A percentile compares a stretch with the other conserved stretches of the same genome.
Conservation (phyloP, 2,797 vertebrate genomes). For the Balearica regulorum region DNA sequence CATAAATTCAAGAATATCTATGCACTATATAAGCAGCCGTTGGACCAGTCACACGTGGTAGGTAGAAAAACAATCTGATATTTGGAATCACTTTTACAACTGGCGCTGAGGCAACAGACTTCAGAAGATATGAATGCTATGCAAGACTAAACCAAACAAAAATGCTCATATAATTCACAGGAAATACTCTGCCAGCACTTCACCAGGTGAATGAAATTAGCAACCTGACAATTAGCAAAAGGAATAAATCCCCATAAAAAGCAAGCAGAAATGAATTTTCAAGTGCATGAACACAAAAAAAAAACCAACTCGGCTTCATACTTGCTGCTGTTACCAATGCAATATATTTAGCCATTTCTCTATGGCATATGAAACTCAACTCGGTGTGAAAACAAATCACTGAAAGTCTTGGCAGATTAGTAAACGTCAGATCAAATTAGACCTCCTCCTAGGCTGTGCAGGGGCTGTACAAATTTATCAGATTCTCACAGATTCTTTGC, state of each 20-base stretch:
- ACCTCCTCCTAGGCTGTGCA: background rate
- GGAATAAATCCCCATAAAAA: background rate
- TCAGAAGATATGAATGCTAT: constrained; percentile 20
- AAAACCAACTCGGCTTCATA: background rate
- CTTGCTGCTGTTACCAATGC: background rate
- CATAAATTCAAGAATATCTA: background rate
- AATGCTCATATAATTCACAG: background rate
- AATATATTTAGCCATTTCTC: background rate
- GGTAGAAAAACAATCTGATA: background rate
- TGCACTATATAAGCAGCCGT: background rate
- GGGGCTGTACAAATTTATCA: constrained; percentile 15
- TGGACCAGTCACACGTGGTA: background rate
- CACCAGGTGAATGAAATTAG: background rate
- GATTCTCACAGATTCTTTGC: background rate
- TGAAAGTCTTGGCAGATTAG: constrained; percentile 43
- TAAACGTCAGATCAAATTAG: constrained; percentile 29
- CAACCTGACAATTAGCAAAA: background rate
- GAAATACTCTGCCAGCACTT: background rate
- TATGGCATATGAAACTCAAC: background rate
- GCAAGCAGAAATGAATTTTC: background rate
- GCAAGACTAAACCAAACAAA: constrained; percentile 24
- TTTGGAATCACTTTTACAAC: background rate
- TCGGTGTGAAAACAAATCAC: constrained; percentile 36
- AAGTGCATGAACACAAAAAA: background rate
- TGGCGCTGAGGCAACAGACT: background rate